A percentile compares a stretch with the other conserved stretches of the same genome.
Evolutionary conservation across 2,113 vertebrate genomes (phyloP).

Genomic region (Nanger granti): DNA sequence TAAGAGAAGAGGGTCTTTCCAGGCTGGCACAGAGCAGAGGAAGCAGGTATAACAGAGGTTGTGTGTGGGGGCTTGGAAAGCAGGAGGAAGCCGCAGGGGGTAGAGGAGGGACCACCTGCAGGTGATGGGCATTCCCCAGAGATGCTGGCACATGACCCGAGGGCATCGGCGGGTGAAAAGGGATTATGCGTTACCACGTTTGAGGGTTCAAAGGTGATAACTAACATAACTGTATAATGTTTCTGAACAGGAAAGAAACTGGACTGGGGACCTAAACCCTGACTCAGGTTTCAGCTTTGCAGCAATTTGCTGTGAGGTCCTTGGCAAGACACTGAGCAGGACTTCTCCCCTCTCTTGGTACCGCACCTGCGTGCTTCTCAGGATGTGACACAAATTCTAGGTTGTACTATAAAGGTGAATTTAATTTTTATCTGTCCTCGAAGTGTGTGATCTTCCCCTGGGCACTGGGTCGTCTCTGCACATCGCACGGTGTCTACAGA

Average conservation of each 20-base stretch:
- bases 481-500: accelerated
- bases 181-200: accelerated
- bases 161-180: accelerated
- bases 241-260: too few relatives aligned
- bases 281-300: neutral
- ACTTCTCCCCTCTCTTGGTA: accelerated
- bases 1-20: neutral
- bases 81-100: neutral
- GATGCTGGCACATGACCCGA: accelerated
- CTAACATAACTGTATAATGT: accelerated
- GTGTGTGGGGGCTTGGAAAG: neutral
- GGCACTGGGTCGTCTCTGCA: neutral
- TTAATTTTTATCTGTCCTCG: neutral
- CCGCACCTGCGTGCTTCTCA: neutral
- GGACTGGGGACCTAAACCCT: neutral
- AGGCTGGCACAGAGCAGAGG: neutral
- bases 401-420: neutral
- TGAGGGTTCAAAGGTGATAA: neutral
- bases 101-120: too few relatives aligned
- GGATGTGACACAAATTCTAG: neutral
- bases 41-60: accelerated
- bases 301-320: neutral
- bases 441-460: neutral
- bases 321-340: neutral
- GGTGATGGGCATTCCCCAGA: accelerated